Base-by-base conservation (phyloP, 2,113 vertebrate species). In the Rana temporaria region DNA sequence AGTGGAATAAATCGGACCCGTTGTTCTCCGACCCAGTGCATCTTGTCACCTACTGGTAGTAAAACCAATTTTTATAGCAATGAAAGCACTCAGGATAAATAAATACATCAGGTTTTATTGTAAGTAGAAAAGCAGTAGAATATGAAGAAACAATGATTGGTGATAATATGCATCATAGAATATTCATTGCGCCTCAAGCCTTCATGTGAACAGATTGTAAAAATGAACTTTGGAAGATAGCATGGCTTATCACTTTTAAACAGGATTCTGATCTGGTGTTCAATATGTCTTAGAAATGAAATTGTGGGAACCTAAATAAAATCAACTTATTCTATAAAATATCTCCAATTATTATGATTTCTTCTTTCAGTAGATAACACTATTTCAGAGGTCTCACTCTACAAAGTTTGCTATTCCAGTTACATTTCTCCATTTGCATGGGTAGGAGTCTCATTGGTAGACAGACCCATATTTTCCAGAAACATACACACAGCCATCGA, bases 101-200 rank as follows among this genome's bases (percentile, higher is more conserved):
- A 79, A 79, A 69, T 68, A 79, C 68, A 52, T 18, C 56, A 67
- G 1, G 63, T 78, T 79, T 56, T 79, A 79, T 68, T 59, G 77
- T 38, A 79, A 52, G 68, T 38, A 67, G 30, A 69, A 67, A 70
- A 80, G 78, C 55, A 62, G n/a, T 59, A 62, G n/a, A 70, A 55
- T 70, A 70, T 70, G 55, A 62, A 48, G 34, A 24, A 70, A 71
- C 78, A 80, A 59, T 80, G 55, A 80, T 79, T 69, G 65, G 52
- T 67, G 65, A 38, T 57, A 57, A 67, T 57, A 79, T 57, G 55
- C 53, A 59, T 55, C 19, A 57, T 79, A 79, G 38, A 79, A 68
- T 38, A 57, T 55, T 17, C 32, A 24, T 59, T 59, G 68, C 59
- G 55, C 17, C 26, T 68, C 30, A 42, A 69, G 20, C 53, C 17